Percentiles rank a stretch among this genome's conserved stretches.
Evolutionary conservation across 2,113 vertebrate genomes (phyloP).

Genomic region (Picathartes gymnocephalus): DNA sequence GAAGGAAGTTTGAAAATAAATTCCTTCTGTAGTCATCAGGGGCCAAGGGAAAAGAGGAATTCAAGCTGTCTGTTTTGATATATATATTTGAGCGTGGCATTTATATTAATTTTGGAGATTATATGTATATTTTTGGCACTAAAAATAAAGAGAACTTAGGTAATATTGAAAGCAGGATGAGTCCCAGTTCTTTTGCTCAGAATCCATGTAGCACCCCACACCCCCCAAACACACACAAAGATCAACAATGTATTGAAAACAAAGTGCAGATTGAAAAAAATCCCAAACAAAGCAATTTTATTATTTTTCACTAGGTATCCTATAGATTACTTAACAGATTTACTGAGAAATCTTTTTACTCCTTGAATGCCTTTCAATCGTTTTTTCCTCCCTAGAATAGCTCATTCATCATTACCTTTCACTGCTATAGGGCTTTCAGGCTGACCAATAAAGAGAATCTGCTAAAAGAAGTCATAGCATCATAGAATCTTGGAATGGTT

Average conservation of each 20-base stretch:
- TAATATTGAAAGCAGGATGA: background rate
- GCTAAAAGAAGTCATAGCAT: background rate
- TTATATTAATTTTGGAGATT: background rate
- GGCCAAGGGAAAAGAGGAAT: background rate
- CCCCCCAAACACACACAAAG: accelerated
- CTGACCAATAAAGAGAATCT: background rate
- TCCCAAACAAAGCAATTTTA: background rate
- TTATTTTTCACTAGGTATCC: background rate
- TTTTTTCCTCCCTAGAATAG: background rate
- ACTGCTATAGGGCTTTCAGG: background rate
- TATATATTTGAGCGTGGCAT: background rate
- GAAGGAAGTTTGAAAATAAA: background rate
- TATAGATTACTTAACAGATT: background rate
- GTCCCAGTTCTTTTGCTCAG: background rate
- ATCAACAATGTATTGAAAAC: background rate
- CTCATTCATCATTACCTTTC: background rate
- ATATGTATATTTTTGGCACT: background rate
- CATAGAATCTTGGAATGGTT: background rate
- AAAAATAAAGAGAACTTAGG: background rate
- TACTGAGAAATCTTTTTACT: background rate
- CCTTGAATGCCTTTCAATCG: background rate
- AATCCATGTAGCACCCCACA: background rate
- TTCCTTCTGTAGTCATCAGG: background rate
- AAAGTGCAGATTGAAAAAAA: background rate
- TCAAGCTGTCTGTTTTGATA: background rate